These are phyloP conservation scores for Geodia barretti DNA, from an alignment of 37 sponge, comb jelly and placozoan species.

Conservation along the genomic window DNA sequence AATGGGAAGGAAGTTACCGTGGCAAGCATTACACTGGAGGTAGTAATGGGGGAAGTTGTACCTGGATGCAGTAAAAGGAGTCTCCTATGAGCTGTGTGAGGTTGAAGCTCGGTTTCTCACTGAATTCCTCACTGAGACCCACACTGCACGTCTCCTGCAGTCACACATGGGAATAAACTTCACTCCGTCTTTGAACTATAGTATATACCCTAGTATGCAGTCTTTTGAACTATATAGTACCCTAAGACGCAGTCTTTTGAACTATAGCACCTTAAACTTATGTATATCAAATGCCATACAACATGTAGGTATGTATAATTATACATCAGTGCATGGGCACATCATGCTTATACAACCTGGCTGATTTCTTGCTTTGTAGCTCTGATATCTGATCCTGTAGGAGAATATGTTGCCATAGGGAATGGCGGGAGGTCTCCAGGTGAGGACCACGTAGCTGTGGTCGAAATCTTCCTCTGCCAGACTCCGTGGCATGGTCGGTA, in stretches of 20 bases:
- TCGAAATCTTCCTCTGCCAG: neutral
- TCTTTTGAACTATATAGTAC: too few species aligned
- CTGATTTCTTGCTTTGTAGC: neutral
- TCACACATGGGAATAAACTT: too few species aligned
- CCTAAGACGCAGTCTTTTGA: too few species aligned
- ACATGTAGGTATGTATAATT: neutral
- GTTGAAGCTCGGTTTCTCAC: neutral
- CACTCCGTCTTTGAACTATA: too few species aligned
- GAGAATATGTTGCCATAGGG: neutral
- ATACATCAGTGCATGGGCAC: neutral
- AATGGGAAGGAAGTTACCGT: too few species aligned
- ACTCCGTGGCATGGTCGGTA: conserved; percentile 13
- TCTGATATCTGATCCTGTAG: neutral
- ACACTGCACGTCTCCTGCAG: too few species aligned
- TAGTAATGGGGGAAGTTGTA: neutral
- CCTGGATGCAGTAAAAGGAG: neutral
- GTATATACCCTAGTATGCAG: too few species aligned
- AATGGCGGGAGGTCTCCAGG: conserved; percentile 22
- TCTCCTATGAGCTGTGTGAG: neutral
- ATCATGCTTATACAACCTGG: too few species aligned
- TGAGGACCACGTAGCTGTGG: conserved; percentile 16
- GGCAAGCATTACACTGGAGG: too few species aligned
- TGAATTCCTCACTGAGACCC: neutral
- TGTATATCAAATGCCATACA: too few species aligned
- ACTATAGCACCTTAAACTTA: too few species aligned